A percentile compares a stretch with the other conserved stretches of the same genome.
Conservation (phyloP, 2,888 invertebrate species). For the Corythucha ciliata region DNA sequence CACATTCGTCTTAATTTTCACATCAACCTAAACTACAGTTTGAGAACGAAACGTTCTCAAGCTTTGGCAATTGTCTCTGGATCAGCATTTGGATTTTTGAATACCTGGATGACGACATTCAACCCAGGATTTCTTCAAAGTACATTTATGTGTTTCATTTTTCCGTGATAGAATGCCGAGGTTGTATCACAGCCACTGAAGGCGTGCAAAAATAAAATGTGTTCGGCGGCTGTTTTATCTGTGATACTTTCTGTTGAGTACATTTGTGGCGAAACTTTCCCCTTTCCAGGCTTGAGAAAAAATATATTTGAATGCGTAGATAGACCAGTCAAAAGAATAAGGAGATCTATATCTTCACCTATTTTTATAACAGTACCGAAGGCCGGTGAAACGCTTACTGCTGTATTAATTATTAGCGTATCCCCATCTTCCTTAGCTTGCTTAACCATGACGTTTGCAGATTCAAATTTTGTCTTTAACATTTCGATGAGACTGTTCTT, state of each 20-base stretch:
- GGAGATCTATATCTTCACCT: constrained; percentile 7
- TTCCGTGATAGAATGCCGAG: not conserved
- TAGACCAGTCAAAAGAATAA: not conserved
- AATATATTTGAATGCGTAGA: not conserved
- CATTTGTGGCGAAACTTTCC: not conserved
- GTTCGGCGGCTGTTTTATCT: not conserved
- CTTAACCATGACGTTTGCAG: not conserved
- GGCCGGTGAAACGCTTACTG: not conserved
- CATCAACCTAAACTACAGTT: not conserved
- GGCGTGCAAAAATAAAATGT: not conserved
- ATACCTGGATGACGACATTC: not conserved
- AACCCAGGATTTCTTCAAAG: not conserved
- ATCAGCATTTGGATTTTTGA: not conserved
- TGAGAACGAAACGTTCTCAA: not conserved
- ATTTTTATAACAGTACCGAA: not conserved
- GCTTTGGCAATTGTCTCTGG: not conserved
- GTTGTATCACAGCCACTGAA: not conserved
- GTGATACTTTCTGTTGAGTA: not conserved
- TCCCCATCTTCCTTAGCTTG: constrained; percentile 29
- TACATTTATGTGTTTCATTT: not conserved
- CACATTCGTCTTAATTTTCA: not conserved
- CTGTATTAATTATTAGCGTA: constrained; percentile 20
- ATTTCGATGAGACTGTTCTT: not conserved
- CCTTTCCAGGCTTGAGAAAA: not conserved
- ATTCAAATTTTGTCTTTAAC: not conserved